Evolutionary conservation across 2,797 vertebrate genomes (phyloP), one percentile per base, ranked within the genome.

Genomic region (Echeneis naucrates): DNA sequence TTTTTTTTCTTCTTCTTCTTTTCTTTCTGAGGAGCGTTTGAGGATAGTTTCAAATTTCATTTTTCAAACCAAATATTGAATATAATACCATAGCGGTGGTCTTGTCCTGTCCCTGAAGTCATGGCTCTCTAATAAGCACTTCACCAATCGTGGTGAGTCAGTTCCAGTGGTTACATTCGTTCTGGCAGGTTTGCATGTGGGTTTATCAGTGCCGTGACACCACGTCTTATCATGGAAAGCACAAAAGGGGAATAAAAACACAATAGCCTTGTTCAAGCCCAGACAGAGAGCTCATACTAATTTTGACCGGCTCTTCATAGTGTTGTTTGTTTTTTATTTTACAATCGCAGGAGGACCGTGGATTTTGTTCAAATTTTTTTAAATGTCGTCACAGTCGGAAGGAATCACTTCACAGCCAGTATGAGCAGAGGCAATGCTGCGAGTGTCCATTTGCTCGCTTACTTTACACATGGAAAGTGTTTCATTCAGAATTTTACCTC

Each of bases 131-230:
- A 44, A 63, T 37, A 10, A 68, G 21, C 24, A 30, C 27, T 53
- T 48, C 27, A 33, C 14, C 32, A 26, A 21, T 40, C 44, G 23
- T 26, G 13, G 47, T n/a, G 16, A 17, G 14, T 14, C 32, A 14
- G 33, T 55, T 45, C n/a, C 27, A 33, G 42, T 24, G 2, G 16
- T 69, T 52, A 38, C 64, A 50, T 57, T 23, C 5, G 7, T 48
- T 51, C 50, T n/a, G 27, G 61, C 61, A 71, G 75, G 8, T 54
- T 10, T n/a, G 23, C 16, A 30, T 51, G 48, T 48, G 33, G 56
- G 38, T 48, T 48, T 30, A 33, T 35, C 37, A 37, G 23, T 26
- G 24, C 47, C 50, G 37, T 42, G n/a, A 19, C 8, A 26, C 2
- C 8, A 8, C 1, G 21, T 60, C 40, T 50, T 35, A 19, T 51